Evolutionary conservation across 2,113 vertebrate species (phyloP), one percentile per base, ranked within the genome.

Genomic region (Oostethus manadensis): DNA sequence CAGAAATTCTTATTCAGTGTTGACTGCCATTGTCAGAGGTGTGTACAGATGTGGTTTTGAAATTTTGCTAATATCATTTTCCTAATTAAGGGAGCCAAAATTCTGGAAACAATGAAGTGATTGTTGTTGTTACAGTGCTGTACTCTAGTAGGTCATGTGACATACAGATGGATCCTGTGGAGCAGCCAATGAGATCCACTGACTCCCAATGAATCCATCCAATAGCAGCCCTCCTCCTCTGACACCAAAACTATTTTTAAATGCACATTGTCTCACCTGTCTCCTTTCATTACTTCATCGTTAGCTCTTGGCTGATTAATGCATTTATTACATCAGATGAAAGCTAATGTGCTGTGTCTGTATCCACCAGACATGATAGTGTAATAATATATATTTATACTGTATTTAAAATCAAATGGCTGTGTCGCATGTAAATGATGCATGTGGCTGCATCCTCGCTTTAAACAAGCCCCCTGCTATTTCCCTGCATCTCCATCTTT

Each of bases 241-340:
- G 70, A 74, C 73, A 71, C 53, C 68, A 55, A 11, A 23, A 60
- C 79, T 84, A 82, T 84, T 85, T 86, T 80, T 83, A 84, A 77
- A 77, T 26, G 45, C 57, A 14, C 33, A 6, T n/a, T 43, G 23
- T 43, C 47, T 71, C 69, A 69, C 66, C 62, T 64, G 64, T 81
- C 80, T 76, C 16, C 60, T 83, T 77, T 80, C 29, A 77, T 82
- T 73, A 45, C 18, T 15, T 76, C 67, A 60, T 77, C 68, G 62
- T 70, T 51, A 59, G 67, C 74, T 64, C 64, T 51, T 51, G 18
- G 1, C 16, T 33, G 22, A 40, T 56, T 8, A 58, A 51, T 50
- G 60, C 33, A 26, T 50, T 53, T 48, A 51, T 51, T 60, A 68
- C 29, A 58, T 26, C 62, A 60, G 18, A 70, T 61, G 16, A 42